phyloP scores from a whole-genome alignment of 2,888 invertebrate genomes.

The Taphrorychus bicolor region DNA sequence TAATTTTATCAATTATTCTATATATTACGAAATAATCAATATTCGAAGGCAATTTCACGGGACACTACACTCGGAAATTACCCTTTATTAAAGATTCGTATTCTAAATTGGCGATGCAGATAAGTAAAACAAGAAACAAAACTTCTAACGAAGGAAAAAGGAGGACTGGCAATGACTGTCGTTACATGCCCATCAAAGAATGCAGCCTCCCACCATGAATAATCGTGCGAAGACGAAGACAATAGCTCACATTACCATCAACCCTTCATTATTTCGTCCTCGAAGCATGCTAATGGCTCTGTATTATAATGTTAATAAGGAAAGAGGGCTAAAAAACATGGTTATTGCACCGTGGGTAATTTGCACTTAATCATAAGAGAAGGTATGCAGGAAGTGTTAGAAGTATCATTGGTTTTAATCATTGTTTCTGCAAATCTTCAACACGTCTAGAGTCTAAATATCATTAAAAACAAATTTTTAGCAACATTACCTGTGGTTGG shows the following conservation, averaged over 20 bases:
- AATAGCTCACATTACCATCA: conserved; percentile 16
- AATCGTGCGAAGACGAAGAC: conserved; percentile 20
- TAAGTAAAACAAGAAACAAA: too few relatives aligned
- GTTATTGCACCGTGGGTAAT: not conserved
- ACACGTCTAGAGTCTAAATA: too few relatives aligned
- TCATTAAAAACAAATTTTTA: too few relatives aligned
- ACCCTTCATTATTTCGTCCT: conserved; percentile 8
- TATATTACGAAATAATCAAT: not conserved
- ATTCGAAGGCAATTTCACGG: not conserved
- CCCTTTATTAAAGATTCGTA: too few relatives aligned
- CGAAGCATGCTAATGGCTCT: not conserved
- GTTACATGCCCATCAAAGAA: conserved; percentile 11
- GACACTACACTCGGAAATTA: not conserved
- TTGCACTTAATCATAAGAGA: not conserved
- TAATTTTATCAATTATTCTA: not conserved
- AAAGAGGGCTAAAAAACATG: not conserved
- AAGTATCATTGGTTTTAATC: too few relatives aligned
- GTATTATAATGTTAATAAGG: not conserved
- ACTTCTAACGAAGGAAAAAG: not conserved
- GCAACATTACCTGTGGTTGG: too few relatives aligned
- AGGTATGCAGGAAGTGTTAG: not conserved
- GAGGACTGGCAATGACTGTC: conserved; percentile 2
- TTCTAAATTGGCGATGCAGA: too few relatives aligned
- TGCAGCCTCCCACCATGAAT: conserved; percentile 7
- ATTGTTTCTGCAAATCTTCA: too few relatives aligned